phyloP scores from a whole-genome alignment of 2,888 invertebrate species.

The Eustalomyia histrio region DNA sequence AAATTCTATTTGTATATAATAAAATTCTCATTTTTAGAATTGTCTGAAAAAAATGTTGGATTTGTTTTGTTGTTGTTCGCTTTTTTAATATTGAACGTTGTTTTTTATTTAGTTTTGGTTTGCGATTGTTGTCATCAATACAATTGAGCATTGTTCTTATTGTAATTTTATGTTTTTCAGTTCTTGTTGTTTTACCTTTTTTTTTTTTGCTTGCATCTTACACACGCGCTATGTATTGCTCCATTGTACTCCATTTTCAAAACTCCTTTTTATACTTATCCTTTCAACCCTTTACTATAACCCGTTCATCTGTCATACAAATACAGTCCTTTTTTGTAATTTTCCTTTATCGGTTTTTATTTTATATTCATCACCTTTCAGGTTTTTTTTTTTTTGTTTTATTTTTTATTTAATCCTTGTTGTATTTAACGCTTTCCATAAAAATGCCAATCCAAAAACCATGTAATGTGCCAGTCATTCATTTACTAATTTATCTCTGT shows the following conservation, averaged over 20 bases:
- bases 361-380: slow-evolving; percentile 40
- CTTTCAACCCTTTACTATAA: slow-evolving; percentile 9
- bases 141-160: slow-evolving; percentile 39
- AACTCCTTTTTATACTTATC: not conserved
- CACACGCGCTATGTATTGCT: not conserved
- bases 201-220: slow-evolving; percentile 29
- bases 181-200: slow-evolving; percentile 43
- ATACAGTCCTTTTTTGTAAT: slow-evolving; percentile 35
- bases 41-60: slow-evolving; percentile 38
- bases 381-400: not conserved
- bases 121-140: slow-evolving; percentile 41
- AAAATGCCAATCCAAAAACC: slow-evolving; percentile 48
- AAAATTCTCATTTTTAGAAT: slow-evolving; percentile 16
- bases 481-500: slow-evolving; percentile 13
- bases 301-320: slow-evolving; percentile 36
- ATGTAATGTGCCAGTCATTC: slow-evolving; percentile 54
- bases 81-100: slow-evolving; percentile 16
- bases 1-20: slow-evolving; percentile 47
- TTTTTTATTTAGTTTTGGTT: slow-evolving; percentile 18
- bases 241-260: slow-evolving; percentile 2
- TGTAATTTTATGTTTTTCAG: too few relatives aligned
- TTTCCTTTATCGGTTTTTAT: slow-evolving; percentile 44
- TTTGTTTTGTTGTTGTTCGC: slow-evolving; percentile 33
- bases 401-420: slow-evolving; percentile 1
- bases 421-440: slow-evolving; percentile 28